Conservation (phyloP, 1,140 invertebrate species). For the Meloidogyne floridensis region DNA sequence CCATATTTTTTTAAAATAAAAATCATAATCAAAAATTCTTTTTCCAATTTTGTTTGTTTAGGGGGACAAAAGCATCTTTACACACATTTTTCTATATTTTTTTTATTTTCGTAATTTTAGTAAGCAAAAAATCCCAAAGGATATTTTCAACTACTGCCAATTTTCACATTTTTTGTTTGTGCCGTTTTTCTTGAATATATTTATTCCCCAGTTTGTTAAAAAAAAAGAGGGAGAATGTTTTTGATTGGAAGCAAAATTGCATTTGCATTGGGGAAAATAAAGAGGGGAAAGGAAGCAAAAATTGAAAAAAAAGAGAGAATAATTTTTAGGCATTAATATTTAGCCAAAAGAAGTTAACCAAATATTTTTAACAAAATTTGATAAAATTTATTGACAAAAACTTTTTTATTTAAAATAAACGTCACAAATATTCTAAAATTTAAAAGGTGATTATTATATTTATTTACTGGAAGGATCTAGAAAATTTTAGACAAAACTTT, state of each 20-base stretch:
- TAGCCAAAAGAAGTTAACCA: background rate
- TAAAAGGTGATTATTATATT: background rate
- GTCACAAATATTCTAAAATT: background rate
- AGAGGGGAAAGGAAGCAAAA: background rate
- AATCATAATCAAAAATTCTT: too few species aligned
- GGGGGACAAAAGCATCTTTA: too few species aligned
- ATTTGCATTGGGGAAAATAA: background rate
- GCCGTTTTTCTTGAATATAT: slow-evolving; percentile 2
- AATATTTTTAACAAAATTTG: too few species aligned
- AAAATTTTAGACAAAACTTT: too few species aligned
- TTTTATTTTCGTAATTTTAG: background rate
- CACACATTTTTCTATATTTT: background rate
- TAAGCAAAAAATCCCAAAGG: background rate
- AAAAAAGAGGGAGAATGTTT: background rate
- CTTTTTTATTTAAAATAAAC: background rate
- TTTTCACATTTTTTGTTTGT: slow-evolving; percentile 7
- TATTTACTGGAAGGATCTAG: too few species aligned
- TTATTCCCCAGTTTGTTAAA: background rate
- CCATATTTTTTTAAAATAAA: too few species aligned
- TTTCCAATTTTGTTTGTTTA: too few species aligned
- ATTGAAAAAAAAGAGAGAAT: background rate
- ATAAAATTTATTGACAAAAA: too few species aligned
- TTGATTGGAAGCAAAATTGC: slow-evolving; percentile 5
- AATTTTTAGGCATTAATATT: background rate
- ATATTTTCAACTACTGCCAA: background rate